These are phyloP conservation scores for Drosophila paramelanica DNA, from an alignment of 2,888 invertebrate species.

Conservation along the genomic window DNA sequence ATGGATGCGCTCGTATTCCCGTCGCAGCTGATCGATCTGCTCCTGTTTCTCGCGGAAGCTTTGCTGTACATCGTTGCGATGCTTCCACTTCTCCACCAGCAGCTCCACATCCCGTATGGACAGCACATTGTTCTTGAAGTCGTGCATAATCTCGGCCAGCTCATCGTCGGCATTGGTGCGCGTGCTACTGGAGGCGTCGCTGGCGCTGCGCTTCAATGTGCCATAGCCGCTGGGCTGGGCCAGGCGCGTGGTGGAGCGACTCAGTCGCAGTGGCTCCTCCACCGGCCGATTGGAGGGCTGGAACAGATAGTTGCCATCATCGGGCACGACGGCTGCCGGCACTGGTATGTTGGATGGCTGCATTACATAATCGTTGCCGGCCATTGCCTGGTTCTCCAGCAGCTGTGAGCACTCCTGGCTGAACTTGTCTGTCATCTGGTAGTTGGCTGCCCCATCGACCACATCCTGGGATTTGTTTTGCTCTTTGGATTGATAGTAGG, in stretches of 20 bases:
- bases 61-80: constrained; percentile 93
- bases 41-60: constrained; percentile 94
- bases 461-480: constrained; percentile 78
- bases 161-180: constrained; percentile 88
- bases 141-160: constrained; percentile 93
- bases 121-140: constrained; percentile 95
- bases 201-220: constrained; percentile 83
- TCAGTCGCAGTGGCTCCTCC: constrained; percentile 65
- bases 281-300: constrained; percentile 85
- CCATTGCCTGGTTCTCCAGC: constrained; percentile 80
- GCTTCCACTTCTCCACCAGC: constrained; percentile 94
- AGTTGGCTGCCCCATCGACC: constrained; percentile 67
- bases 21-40: constrained; percentile 91
- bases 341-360: constrained; percentile 89
- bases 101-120: constrained; percentile 94
- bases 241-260: constrained; percentile 68
- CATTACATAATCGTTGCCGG: constrained; percentile 86
- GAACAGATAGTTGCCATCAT: constrained; percentile 83
- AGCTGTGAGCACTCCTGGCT: constrained; percentile 84
- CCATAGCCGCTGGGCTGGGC: constrained; percentile 70
- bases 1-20: constrained; percentile 93
- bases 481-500: constrained; percentile 84
- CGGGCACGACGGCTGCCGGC: constrained; percentile 84
- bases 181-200: constrained; percentile 81
- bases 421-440: constrained; percentile 82